phyloP scores from a whole-genome alignment of 2,113 vertebrate genomes.

The Macrotis lagotis region DNA sequence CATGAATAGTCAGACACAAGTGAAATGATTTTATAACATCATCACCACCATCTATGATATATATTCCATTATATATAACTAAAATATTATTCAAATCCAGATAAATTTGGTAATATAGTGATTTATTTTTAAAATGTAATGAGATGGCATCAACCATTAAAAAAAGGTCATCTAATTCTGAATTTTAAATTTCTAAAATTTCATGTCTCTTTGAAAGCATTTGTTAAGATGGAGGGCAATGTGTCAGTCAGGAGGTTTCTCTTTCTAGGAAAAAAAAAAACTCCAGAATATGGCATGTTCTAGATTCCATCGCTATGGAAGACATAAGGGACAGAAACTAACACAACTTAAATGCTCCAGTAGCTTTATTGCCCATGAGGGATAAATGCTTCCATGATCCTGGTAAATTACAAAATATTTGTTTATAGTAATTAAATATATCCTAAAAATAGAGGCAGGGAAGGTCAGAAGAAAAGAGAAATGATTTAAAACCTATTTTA shows the following conservation, averaged over 20 bases:
- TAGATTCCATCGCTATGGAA: conserved; percentile 70
- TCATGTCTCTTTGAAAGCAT: neutral
- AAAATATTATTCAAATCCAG: neutral
- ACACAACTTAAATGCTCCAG: neutral
- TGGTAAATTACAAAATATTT: conserved; percentile 14
- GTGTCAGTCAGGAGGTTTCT: neutral
- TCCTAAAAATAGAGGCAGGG: conserved; percentile 16
- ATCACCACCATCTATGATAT: neutral
- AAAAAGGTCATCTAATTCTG: neutral
- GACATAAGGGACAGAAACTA: conserved; percentile 25
- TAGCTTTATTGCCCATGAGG: no score
- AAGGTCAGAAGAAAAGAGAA: neutral
- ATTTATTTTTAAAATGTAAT: neutral
- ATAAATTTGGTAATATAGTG: neutral
- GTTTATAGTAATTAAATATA: neutral
- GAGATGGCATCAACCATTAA: neutral
- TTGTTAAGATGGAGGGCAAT: neutral
- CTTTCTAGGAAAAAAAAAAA: neutral
- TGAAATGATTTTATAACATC: neutral
- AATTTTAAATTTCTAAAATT: neutral
- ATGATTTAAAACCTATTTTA: neutral
- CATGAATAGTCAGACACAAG: neutral
- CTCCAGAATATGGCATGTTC: conserved; percentile 58
- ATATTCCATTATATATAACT: neutral
- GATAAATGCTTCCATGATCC: neutral